Evolutionary conservation across 2,113 vertebrate species (phyloP).

Genomic region (Channa maculata): DNA sequence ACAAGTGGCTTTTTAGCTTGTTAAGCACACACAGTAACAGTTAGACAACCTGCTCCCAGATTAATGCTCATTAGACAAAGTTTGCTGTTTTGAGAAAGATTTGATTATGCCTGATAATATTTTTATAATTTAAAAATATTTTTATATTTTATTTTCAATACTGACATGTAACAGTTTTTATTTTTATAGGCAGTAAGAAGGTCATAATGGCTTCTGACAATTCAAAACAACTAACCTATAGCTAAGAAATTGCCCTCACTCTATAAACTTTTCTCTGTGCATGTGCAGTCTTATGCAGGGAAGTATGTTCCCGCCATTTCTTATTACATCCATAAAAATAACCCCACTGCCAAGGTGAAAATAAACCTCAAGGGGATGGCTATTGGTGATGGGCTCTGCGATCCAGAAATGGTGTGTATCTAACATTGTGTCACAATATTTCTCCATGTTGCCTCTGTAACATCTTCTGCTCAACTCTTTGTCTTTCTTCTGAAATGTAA

Average conservation of each 20-base stretch:
- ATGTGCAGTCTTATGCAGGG: constrained; percentile 83
- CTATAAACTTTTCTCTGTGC: neutral
- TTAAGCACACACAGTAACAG: no score
- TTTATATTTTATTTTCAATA: no score
- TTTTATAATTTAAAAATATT: no score
- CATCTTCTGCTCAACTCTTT: neutral
- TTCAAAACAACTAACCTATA: neutral
- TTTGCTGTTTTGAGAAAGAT: no score
- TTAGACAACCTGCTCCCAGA: neutral
- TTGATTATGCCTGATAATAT: no score
- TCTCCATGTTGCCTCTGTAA: neutral
- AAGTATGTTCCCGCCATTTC: constrained; percentile 87
- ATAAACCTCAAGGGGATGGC: constrained; percentile 88
- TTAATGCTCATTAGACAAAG: neutral
- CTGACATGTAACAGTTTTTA: neutral
- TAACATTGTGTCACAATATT: neutral
- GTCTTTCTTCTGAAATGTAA: neutral
- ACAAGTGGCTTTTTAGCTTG: neutral
- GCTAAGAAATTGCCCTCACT: neutral
- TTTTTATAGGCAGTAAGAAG: neutral
- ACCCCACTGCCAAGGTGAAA: constrained; percentile 79
- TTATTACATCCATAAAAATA: constrained; percentile 87
- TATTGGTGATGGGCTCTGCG: constrained; percentile 85
- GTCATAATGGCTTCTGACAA: neutral
- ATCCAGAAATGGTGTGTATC: constrained; percentile 85